phyloP scores from a whole-genome alignment of 2,797 vertebrate genomes.

The Somateria mollissima region DNA sequence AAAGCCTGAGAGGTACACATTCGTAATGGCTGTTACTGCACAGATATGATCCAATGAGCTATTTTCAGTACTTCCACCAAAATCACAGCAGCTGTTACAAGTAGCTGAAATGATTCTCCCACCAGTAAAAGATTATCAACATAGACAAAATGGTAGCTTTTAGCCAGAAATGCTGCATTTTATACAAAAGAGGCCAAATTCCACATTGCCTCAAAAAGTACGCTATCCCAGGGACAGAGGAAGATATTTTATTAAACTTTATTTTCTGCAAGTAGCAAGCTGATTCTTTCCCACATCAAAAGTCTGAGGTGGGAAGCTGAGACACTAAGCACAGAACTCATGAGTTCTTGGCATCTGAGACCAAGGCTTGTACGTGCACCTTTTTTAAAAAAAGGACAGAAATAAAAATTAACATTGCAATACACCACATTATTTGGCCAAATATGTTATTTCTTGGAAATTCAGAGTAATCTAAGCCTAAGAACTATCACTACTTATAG shows the following conservation, averaged over 20 bases:
- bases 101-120: background rate
- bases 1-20: background rate
- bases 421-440: background rate
- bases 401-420: background rate
- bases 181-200: background rate
- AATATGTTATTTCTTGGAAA: background rate
- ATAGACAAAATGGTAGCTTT: background rate
- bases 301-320: background rate
- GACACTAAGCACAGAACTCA: background rate
- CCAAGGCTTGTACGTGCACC: background rate
- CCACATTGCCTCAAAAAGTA: background rate
- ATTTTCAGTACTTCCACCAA: background rate
- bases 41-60: fast-evolving
- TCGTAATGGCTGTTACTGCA: background rate
- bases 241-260: background rate
- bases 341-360: background rate
- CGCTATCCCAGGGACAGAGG: background rate
- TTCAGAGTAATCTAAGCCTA: background rate
- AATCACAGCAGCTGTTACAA: background rate
- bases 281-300: background rate
- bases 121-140: background rate
- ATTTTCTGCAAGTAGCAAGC: background rate
- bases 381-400: background rate
- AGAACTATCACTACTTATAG: background rate
- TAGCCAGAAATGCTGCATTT: background rate